phyloP scores from a whole-genome alignment of 2,797 vertebrate species.

The Eurystomus glaucurus region DNA sequence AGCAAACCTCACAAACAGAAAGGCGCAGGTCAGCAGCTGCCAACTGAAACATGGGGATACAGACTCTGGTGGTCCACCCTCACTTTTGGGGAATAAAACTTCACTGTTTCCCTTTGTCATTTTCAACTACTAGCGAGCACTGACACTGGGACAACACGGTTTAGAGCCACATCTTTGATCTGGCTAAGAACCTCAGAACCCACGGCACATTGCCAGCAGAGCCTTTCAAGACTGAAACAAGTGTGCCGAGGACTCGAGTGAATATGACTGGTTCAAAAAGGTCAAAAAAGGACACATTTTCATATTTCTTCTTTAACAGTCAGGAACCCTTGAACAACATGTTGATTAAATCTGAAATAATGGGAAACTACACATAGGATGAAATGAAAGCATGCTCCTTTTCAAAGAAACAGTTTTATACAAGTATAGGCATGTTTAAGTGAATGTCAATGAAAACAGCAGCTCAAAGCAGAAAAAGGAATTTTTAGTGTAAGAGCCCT shows the following conservation, averaged over 20 bases:
- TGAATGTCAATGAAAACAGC: neutral
- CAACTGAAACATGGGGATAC: neutral
- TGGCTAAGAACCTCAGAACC: neutral
- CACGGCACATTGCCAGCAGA: neutral
- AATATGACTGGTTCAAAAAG: neutral
- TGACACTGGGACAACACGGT: neutral
- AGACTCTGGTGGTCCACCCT: neutral
- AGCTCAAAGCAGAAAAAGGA: neutral
- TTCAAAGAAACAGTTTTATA: neutral
- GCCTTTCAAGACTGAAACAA: neutral
- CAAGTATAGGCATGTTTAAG: neutral
- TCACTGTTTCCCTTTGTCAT: neutral
- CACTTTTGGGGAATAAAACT: neutral
- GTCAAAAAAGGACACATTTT: conserved; percentile 7
- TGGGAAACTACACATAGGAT: neutral
- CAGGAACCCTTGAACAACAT: neutral
- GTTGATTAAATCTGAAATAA: neutral
- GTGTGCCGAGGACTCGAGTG: neutral
- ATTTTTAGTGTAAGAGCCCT: neutral
- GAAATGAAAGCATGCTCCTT: neutral
- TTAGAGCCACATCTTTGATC: neutral
- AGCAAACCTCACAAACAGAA: neutral
- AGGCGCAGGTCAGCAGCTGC: neutral
- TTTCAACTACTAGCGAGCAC: neutral
- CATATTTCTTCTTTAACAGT: neutral